phyloP scores from a whole-genome alignment of 2,888 invertebrate genomes.

The Phyllotreta striolata region DNA sequence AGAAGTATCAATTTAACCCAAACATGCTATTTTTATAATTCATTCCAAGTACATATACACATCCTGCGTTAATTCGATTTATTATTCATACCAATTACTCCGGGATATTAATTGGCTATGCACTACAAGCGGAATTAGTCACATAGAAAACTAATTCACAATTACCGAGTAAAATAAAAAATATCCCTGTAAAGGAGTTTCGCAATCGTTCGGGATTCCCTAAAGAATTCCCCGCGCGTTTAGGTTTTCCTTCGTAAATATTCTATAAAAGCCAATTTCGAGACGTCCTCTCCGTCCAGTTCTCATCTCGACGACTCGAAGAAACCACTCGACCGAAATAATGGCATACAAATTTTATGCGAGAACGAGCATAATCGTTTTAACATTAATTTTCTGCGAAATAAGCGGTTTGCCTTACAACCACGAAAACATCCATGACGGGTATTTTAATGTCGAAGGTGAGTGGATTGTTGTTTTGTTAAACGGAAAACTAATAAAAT shows the following conservation, averaged over 20 bases:
- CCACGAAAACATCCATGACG: constrained; percentile 8
- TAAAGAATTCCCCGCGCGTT: constrained; percentile 5
- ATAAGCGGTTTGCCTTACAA: constrained; percentile 27
- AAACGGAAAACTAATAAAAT: too few species aligned
- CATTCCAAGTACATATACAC: too few species aligned
- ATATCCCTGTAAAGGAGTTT: too few species aligned
- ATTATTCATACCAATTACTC: too few species aligned
- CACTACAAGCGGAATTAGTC: too few species aligned
- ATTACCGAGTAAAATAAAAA: too few species aligned
- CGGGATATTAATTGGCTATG: too few species aligned
- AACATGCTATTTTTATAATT: too few species aligned
- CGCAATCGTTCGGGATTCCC: constrained; percentile 7
- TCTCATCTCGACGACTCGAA: neutral
- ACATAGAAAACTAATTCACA: too few species aligned
- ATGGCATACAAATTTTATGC: constrained; percentile 15
- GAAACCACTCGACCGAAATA: neutral
- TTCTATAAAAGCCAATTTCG: neutral
- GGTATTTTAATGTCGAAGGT: constrained; percentile 4
- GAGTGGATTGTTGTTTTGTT: neutral
- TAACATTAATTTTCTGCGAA: constrained; percentile 22
- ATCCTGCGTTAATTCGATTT: too few species aligned
- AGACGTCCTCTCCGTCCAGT: neutral
- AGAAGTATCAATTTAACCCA: too few species aligned
- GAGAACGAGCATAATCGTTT: constrained; percentile 31
- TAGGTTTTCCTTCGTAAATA: constrained; percentile 2